Percentiles rank a stretch among this genome's conserved stretches.
phyloP scores from a whole-genome alignment of 2,113 vertebrate genomes.

The Cyphomyrus plagiostoma region DNA sequence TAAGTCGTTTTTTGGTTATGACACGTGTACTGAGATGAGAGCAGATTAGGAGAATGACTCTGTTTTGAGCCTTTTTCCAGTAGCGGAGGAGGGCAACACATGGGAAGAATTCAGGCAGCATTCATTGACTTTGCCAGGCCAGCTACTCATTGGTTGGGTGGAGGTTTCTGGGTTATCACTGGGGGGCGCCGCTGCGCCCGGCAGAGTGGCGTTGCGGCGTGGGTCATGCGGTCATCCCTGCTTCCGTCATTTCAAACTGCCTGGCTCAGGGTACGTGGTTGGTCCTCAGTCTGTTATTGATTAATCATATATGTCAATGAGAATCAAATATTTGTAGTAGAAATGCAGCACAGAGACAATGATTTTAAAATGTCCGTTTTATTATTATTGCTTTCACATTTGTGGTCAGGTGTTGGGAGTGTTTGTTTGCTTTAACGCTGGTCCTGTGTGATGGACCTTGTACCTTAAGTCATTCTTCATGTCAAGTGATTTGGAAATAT shows the following conservation, averaged over 20 bases:
- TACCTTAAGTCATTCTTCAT: background rate
- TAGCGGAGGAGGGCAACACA: background rate
- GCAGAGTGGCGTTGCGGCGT: background rate
- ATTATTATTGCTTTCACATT: slow-evolving; percentile 11
- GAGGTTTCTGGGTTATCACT: slow-evolving; percentile 40
- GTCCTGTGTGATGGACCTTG: background rate
- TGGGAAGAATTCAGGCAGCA: slow-evolving; percentile 17
- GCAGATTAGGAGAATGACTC: background rate
- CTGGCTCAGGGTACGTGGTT: background rate
- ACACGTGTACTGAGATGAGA: background rate
- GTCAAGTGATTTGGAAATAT: background rate
- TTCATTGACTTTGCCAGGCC: slow-evolving; percentile 13
- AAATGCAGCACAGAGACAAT: slow-evolving; percentile 9
- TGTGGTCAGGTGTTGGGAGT: background rate
- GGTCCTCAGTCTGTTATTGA: background rate
- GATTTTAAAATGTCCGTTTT: background rate
- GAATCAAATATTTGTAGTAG: slow-evolving; percentile 11
- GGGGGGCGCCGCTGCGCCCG: slow-evolving; percentile 22
- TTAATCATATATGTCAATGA: background rate
- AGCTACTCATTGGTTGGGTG: slow-evolving; percentile 34
- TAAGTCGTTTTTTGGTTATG: background rate
- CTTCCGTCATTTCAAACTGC: background rate
- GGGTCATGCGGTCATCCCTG: background rate
- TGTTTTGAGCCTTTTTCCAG: background rate
- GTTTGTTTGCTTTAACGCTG: background rate